phyloP scores from a whole-genome alignment of 2,797 vertebrate genomes.

The Falco rusticolus region DNA sequence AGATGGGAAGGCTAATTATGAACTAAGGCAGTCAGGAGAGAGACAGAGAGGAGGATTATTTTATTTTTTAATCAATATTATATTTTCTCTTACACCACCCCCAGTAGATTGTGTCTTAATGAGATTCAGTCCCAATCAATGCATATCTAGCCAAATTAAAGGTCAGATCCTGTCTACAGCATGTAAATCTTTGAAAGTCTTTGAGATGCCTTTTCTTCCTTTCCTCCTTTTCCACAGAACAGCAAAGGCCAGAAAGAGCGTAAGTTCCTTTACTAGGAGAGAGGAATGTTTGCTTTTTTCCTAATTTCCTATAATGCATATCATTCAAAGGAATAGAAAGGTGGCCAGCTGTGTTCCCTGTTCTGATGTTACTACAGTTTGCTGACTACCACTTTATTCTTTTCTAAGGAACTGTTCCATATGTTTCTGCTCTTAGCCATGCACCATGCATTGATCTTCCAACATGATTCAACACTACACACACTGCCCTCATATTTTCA shows the following conservation, averaged over 20 bases:
- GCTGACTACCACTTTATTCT: neutral
- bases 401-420: neutral
- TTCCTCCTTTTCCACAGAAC: neutral
- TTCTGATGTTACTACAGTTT: neutral
- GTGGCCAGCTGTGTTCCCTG: neutral
- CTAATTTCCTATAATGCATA: neutral
- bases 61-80: conserved; percentile 65
- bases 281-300: neutral
- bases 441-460: neutral
- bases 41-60: neutral
- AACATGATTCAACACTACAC: neutral
- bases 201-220: neutral
- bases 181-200: conserved; percentile 11
- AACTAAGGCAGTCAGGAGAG: neutral
- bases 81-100: conserved; percentile 39
- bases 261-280: neutral
- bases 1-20: conserved; percentile 50
- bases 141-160: conserved; percentile 50
- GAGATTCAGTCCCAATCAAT: conserved; percentile 32
- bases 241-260: neutral
- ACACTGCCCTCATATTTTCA: neutral
- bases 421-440: neutral
- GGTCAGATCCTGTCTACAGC: conserved; percentile 5
- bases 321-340: neutral
- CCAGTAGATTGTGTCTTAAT: conserved; percentile 35